Conservation (phyloP, 2,797 vertebrate genomes). For the Heliangelus exortis region DNA sequence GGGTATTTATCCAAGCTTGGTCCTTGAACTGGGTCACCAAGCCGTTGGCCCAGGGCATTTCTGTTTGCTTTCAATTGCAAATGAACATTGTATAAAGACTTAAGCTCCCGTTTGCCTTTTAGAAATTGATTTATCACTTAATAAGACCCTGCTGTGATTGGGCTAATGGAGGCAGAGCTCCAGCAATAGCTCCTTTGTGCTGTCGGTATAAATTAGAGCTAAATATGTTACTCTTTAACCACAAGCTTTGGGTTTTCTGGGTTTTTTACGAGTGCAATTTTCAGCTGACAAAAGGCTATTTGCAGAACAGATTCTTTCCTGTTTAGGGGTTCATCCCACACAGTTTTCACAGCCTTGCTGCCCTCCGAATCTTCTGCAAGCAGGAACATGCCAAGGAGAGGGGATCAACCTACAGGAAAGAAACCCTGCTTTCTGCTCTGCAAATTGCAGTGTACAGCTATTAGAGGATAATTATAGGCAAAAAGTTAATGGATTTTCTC, state of each 20-base stretch:
- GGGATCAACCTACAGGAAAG: not conserved
- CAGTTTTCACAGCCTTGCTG: not conserved
- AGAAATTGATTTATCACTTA: conserved; percentile 65
- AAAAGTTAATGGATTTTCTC: conserved; percentile 7
- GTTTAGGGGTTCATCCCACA: conserved; percentile 50
- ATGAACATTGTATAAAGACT: not conserved
- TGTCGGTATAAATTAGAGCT: conserved; percentile 63
- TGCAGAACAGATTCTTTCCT: conserved; percentile 53
- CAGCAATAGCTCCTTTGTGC: conserved; percentile 32
- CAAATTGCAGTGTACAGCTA: not conserved
- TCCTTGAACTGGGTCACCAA: conserved; percentile 3
- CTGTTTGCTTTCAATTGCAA: conserved; percentile 54
- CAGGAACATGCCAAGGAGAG: not conserved
- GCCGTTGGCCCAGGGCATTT: not conserved
- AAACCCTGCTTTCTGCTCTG: not conserved
- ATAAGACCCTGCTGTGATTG: conserved; percentile 41
- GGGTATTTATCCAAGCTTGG: not conserved
- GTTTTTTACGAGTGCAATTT: conserved; percentile 45
- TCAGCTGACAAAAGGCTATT: conserved; percentile 66
- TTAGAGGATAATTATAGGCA: conserved; percentile 12
- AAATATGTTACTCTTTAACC: conserved; percentile 58
- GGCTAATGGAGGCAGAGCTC: conserved; percentile 16
- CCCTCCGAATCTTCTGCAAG: conserved; percentile 21
- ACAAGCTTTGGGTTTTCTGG: conserved; percentile 32
- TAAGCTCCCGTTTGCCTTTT: conserved; percentile 46